Percentiles rank a stretch among this genome's conserved stretches.
Conservation (phyloP, 2,888 invertebrate genomes). For the Nemotelus nigrinus region DNA sequence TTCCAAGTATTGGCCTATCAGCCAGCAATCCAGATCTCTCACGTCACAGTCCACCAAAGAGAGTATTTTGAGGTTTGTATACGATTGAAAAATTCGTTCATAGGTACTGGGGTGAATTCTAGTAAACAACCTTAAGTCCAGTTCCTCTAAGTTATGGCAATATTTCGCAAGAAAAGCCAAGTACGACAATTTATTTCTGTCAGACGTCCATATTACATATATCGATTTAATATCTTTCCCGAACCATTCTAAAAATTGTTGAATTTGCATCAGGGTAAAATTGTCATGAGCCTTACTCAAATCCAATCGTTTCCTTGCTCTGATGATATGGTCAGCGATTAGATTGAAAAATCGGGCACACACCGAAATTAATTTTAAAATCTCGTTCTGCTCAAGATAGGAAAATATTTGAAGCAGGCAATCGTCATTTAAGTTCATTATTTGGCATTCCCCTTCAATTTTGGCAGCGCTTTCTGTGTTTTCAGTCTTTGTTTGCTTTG, state of each 20-base stretch:
- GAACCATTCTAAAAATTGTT: constrained; percentile 33
- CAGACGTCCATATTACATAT: neutral
- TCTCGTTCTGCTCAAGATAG: constrained; percentile 45
- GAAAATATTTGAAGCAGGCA: constrained; percentile 50
- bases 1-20: constrained; percentile 24
- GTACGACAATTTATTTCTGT: constrained; percentile 31
- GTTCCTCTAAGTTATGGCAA: constrained; percentile 46
- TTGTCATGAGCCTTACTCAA: constrained; percentile 20
- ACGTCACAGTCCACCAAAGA: constrained; percentile 45
- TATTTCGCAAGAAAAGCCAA: constrained; percentile 46
- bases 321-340: constrained; percentile 41
- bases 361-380: constrained; percentile 37
- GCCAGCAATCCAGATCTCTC: constrained; percentile 22
- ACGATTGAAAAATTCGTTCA: constrained; percentile 1
- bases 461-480: neutral
- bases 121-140: constrained; percentile 41
- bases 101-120: constrained; percentile 32
- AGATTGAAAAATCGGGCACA: constrained; percentile 45
- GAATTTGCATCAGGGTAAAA: constrained; percentile 47
- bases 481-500: neutral
- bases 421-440: constrained; percentile 50
- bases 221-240: constrained; percentile 41
- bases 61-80: constrained; percentile 36
- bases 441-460: constrained; percentile 4
- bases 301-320: constrained; percentile 42